Percentiles rank a stretch among this genome's conserved stretches.
Conservation (phyloP, 2,888 invertebrate species). For the Abrostola tripartita region DNA sequence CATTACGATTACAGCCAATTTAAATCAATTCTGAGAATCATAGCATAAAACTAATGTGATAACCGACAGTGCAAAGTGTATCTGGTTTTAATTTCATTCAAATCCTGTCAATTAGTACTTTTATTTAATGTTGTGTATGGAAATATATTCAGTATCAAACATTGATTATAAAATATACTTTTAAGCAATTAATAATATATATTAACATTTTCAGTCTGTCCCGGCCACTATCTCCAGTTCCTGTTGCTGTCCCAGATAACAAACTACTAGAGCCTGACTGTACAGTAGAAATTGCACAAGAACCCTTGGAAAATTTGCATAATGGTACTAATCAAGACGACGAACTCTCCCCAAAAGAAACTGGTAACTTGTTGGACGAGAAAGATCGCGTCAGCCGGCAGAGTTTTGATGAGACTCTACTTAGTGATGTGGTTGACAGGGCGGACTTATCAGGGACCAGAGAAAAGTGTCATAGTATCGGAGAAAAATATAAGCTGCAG, state of each 20-base stretch:
- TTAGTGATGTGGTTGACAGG: conserved; percentile 77
- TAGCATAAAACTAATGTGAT: too few relatives aligned
- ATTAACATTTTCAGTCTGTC: conserved; percentile 72
- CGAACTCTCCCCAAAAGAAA: conserved; percentile 80
- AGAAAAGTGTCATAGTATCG: conserved; percentile 85
- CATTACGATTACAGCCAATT: too few relatives aligned
- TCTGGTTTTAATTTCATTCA: too few relatives aligned
- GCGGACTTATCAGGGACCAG: conserved; percentile 74
- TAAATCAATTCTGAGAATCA: too few relatives aligned
- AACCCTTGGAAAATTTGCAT: conserved; percentile 58
- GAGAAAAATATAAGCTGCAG: conserved; percentile 83
- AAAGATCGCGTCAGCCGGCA: conserved; percentile 82
- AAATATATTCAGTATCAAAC: neutral
- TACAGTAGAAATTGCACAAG: conserved; percentile 62
- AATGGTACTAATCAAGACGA: conserved; percentile 75
- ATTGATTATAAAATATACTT: neutral
- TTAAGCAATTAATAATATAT: too few relatives aligned
- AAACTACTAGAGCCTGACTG: conserved; percentile 66
- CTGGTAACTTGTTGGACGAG: conserved; percentile 80
- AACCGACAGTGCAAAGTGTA: too few relatives aligned
- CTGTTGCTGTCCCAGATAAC: conserved; percentile 60
- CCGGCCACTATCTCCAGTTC: conserved; percentile 79
- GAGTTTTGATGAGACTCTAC: conserved; percentile 80
- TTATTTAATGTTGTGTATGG: neutral
- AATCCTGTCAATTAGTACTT: too few relatives aligned